These are phyloP conservation scores for Tetragnatha montana DNA, from an alignment of 2,888 invertebrate genomes.

Conservation along the genomic window DNA sequence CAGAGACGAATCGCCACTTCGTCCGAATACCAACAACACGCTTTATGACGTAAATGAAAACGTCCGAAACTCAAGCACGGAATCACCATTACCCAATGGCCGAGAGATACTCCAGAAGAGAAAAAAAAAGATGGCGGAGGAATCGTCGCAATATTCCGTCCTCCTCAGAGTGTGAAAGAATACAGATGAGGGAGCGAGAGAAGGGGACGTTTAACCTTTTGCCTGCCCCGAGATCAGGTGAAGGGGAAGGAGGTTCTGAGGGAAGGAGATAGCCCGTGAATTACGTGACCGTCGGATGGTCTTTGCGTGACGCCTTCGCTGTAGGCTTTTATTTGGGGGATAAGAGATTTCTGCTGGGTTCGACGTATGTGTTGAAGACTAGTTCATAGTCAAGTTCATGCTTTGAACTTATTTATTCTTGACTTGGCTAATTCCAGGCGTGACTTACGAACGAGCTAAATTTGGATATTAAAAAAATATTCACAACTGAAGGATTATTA, in stretches of 20 bases:
- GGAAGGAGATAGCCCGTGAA: constrained; percentile 61
- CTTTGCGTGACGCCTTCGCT: constrained; percentile 9
- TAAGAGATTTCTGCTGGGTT: not conserved
- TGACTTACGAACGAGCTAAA: too few relatives aligned
- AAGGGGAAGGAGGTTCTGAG: constrained; percentile 11
- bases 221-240: not conserved
- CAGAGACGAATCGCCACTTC: not conserved
- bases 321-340: not conserved
- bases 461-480: too few relatives aligned
- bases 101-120: constrained; percentile 7
- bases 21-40: not conserved
- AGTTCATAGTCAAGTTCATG: too few relatives aligned
- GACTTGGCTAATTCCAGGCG: too few relatives aligned
- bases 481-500: too few relatives aligned
- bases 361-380: not conserved
- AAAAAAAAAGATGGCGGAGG: not conserved
- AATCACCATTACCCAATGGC: constrained; percentile 14
- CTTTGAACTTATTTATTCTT: too few relatives aligned
- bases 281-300: constrained; percentile 52
- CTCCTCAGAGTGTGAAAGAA: constrained; percentile 30
- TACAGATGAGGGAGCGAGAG: constrained; percentile 37
- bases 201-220: constrained; percentile 44
- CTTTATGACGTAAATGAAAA: not conserved
- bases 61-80: constrained; percentile 9
- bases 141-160: not conserved